A percentile compares a stretch with the other conserved stretches of the same genome.
Evolutionary conservation across 2,888 invertebrate species (phyloP).

Genomic region (Chelonus formosanus): DNA sequence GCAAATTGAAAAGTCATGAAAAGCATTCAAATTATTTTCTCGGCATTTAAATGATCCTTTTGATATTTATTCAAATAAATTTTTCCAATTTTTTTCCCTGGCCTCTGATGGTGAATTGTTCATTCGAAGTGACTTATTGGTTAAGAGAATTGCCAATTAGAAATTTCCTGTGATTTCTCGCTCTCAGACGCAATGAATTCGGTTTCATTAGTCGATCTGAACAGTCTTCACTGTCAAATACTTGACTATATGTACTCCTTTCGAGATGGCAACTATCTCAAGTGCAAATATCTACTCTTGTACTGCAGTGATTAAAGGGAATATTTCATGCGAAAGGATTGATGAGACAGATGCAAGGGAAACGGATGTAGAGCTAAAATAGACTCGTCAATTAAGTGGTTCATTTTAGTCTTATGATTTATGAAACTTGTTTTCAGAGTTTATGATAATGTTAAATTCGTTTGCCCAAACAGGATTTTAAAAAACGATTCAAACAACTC

Average conservation of each 20-base stretch:
- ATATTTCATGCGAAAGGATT: slow-evolving; percentile 14
- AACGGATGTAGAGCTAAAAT: slow-evolving; percentile 13
- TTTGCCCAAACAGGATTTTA: neutral
- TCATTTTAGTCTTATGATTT: neutral
- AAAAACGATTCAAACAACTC: neutral
- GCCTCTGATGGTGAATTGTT: neutral
- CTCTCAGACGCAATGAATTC: slow-evolving; percentile 10
- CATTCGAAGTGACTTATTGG: neutral
- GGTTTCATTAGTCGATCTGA: slow-evolving; percentile 21
- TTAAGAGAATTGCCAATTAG: slow-evolving; percentile 12
- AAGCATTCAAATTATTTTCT: neutral
- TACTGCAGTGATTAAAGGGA: slow-evolving; percentile 15
- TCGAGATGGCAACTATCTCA: neutral
- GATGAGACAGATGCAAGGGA: slow-evolving; percentile 18
- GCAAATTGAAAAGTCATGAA: neutral
- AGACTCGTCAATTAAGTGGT: slow-evolving; percentile 10
- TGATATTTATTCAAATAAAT: neutral
- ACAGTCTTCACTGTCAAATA: slow-evolving; percentile 10
- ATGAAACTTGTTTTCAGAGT: neutral
- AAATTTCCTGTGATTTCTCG: slow-evolving; percentile 11
- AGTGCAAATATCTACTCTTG: slow-evolving; percentile 21
- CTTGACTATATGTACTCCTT: neutral
- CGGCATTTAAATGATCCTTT: no score
- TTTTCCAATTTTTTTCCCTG: neutral
- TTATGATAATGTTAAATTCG: neutral